Evolutionary conservation across 2,888 invertebrate genomes (phyloP), one percentile per base, ranked within the genome.

Genomic region (Lepidonotus clava): DNA sequence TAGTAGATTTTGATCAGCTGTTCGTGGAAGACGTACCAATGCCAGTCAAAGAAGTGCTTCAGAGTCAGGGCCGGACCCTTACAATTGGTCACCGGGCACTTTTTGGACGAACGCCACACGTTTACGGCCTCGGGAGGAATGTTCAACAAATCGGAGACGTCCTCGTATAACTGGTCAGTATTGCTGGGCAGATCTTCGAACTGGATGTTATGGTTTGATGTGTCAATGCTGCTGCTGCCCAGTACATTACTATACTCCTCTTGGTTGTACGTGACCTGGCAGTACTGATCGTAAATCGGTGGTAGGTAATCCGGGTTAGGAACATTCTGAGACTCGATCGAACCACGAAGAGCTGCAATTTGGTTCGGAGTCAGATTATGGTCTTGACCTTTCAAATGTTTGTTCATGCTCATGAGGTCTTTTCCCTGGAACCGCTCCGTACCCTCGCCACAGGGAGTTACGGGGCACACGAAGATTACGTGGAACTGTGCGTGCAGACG

Each of bases 21-120:
- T 34, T 80, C 80, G 28, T 80, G 80, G 46, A 80, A 80, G 5
- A 80, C 80, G 34, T 80, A 80, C 80, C 80, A 80, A 41, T 80
- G 80, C 80, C 80, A 80, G 46, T 80, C 80, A 46, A 80, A 51
- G 80, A 80, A 80, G 34, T 80, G 80, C 32, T 80, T 80, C 6
- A 80, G 46, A 6, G 80, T 80, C 46, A 80, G 41, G 24, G 80
- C 41, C 1, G 80, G 80, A 24, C 80, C 80, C 28, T 80, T 80
- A 51, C 80, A 80, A 2, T 41, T 40, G 11, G 28, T 4, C 41
- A 80, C 80, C 18, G 80, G 80, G 24, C 80, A 80, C 28, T 80
- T 80, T 32, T 80, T 41, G 2, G n/a, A 46, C 24, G 32, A 8
- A 6, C 80, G 41, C 80, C 80, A 80, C 80, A 80, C 4, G 4